Base-by-base conservation (phyloP, 2,797 vertebrate genomes). In the Sparus aurata region DNA sequence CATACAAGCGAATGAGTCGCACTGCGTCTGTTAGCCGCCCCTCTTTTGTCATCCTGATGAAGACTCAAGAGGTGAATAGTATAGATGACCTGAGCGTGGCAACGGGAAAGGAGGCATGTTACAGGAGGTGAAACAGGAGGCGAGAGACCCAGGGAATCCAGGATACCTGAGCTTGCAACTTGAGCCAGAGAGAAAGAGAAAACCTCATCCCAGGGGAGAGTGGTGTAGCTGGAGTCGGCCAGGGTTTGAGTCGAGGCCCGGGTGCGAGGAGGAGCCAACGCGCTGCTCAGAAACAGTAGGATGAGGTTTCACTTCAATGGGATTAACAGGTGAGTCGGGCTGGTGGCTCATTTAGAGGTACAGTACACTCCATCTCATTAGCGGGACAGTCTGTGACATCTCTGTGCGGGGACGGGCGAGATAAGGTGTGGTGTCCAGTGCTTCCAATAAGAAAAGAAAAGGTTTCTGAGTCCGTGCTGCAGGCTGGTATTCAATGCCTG, bases 201-300 rank as follows among this genome's bases (percentile, higher is more conserved):
- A 91, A 90, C 93, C 88, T 87, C 85, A 91, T 94, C 91, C 93
- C 82, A 89, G 94, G 89, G 93, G 92, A 93, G 92, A 91, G 88
- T 89, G 89, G 84, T 62, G 38, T 86, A 74, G 80, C 73, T 50
- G 54, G 73, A 83, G 68, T 70, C 22, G 30, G 60, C 69, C 79
- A 52, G 57, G 63, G 77, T 85, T 75, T n/a, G 84, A 91, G 81
- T 77, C 38, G 4, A 41, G 70, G 86, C 70, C 53, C 79, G 43
- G 79, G 81, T 82, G 67, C 22, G 20, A 80, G 86, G 77, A 59
- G 18, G 52, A 79, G 75, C 85, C 85, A 86, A 50, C 59, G 15
- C 0, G n/a, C 69, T 8, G 82, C 87, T 82, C 59, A 85, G 78
- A n/a, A n/a, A 83, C 79, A 59, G 76, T 55, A 71, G 87, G 87